phyloP scores from a whole-genome alignment of 2,888 invertebrate species.

The Neocrepidodera transversa region DNA sequence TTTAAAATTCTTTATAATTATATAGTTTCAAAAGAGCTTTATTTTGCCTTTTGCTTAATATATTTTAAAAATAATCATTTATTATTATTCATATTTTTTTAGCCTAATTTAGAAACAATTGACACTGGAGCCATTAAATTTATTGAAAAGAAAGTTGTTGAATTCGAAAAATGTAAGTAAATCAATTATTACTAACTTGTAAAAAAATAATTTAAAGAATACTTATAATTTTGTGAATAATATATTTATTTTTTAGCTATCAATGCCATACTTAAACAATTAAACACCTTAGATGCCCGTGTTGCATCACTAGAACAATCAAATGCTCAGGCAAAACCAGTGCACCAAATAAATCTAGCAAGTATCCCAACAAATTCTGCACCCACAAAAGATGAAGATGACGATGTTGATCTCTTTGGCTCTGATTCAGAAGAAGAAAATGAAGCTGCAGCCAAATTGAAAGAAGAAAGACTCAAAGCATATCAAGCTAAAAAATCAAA shows the following conservation, averaged over 20 bases:
- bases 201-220: neutral
- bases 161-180: constrained; percentile 52
- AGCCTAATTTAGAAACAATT: constrained; percentile 34
- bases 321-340: constrained; percentile 42
- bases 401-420: constrained; percentile 82
- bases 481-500: constrained; percentile 92
- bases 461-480: constrained; percentile 84
- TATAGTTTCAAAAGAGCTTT: no score
- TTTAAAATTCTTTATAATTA: no score
- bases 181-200: neutral
- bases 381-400: constrained; percentile 61
- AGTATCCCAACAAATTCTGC: neutral
- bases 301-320: constrained; percentile 48
- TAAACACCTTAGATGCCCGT: constrained; percentile 44
- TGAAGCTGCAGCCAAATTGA: constrained; percentile 76
- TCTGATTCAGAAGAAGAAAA: constrained; percentile 82
- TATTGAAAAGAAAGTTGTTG: constrained; percentile 53
- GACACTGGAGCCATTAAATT: constrained; percentile 52
- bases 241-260: constrained; percentile 43
- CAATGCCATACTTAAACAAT: constrained; percentile 40
- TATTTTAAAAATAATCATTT: no score
- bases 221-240: neutral
- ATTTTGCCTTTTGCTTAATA: no score
- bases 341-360: constrained; percentile 45
- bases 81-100: constrained; percentile 28